These are phyloP conservation scores for Spizella passerina DNA, from an alignment of 2,797 vertebrate genomes.

Conservation along the genomic window DNA sequence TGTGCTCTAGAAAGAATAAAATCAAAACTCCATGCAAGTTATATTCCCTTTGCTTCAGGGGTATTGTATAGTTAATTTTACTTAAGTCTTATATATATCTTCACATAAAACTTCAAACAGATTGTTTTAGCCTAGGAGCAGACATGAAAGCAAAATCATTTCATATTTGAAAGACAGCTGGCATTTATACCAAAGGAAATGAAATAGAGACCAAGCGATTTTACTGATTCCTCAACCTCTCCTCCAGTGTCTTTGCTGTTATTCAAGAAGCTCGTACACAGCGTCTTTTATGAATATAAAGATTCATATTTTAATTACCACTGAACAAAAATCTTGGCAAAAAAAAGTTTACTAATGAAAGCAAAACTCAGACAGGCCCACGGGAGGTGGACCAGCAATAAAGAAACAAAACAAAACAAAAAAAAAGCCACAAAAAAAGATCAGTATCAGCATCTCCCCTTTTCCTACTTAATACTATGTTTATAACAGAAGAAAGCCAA, in stretches of 20 bases:
- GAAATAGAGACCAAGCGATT: constrained; percentile 62
- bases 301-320: not conserved
- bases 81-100: constrained; percentile 56
- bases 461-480: not conserved
- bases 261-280: not conserved
- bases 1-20: constrained; percentile 76
- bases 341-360: constrained; percentile 57
- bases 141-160: constrained; percentile 68
- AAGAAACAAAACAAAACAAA: not conserved
- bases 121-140: constrained; percentile 53
- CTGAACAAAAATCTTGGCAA: not conserved
- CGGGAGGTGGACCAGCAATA: not conserved
- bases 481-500: not conserved
- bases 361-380: not conserved
- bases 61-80: constrained; percentile 62
- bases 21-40: constrained; percentile 76
- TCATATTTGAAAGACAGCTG: constrained; percentile 63
- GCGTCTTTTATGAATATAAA: not conserved
- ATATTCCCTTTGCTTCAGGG: constrained; percentile 55
- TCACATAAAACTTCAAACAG: constrained; percentile 64
- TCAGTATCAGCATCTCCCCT: not conserved
- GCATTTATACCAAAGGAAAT: constrained; percentile 64
- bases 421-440: not conserved
- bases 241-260: not conserved
- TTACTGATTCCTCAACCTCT: constrained; percentile 14